Percentiles rank a stretch among this genome's conserved stretches.
Evolutionary conservation across 2,888 invertebrate genomes (phyloP).

Genomic region (Lissocephala sabroskyi): DNA sequence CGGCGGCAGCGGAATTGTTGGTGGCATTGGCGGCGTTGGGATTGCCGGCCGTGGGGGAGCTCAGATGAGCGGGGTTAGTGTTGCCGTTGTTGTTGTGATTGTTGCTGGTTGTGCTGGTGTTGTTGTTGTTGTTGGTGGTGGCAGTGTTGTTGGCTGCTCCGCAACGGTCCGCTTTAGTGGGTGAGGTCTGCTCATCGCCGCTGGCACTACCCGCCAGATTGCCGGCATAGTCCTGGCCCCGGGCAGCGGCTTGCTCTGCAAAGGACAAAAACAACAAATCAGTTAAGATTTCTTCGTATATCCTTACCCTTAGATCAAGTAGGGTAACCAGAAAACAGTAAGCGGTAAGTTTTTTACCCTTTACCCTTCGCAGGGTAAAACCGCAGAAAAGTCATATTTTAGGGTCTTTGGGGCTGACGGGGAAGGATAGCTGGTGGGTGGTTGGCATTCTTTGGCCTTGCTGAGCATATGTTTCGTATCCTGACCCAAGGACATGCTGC

Average conservation of each 20-base stretch:
- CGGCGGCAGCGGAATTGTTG: neutral
- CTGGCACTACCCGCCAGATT: slow-evolving; percentile 53
- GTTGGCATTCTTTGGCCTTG: slow-evolving; percentile 37
- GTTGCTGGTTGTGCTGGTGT: slow-evolving; percentile 33
- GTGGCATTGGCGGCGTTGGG: slow-evolving; percentile 23
- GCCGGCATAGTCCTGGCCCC: slow-evolving; percentile 61
- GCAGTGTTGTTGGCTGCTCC: neutral
- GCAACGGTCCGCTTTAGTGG: slow-evolving; percentile 43
- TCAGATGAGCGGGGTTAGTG: slow-evolving; percentile 34
- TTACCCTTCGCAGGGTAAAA: too few species aligned
- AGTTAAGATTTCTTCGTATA: slow-evolving; percentile 11
- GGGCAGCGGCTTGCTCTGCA: slow-evolving; percentile 60
- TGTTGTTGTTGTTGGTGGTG: slow-evolving; percentile 7
- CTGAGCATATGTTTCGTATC: slow-evolving; percentile 39
- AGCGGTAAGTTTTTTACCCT: too few species aligned
- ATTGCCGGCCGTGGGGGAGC: too few species aligned
- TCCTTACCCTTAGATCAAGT: too few species aligned
- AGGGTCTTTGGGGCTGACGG: too few species aligned
- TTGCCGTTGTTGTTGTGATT: slow-evolving; percentile 34
- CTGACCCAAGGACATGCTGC: neutral
- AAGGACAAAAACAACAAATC: slow-evolving; percentile 7
- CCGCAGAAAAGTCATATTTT: too few species aligned
- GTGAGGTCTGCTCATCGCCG: slow-evolving; percentile 60
- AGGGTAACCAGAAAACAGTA: too few species aligned
- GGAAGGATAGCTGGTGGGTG: too few species aligned